Evolutionary conservation across 2,888 invertebrate species (phyloP).

Genomic region (Synergus umbraculus): DNA sequence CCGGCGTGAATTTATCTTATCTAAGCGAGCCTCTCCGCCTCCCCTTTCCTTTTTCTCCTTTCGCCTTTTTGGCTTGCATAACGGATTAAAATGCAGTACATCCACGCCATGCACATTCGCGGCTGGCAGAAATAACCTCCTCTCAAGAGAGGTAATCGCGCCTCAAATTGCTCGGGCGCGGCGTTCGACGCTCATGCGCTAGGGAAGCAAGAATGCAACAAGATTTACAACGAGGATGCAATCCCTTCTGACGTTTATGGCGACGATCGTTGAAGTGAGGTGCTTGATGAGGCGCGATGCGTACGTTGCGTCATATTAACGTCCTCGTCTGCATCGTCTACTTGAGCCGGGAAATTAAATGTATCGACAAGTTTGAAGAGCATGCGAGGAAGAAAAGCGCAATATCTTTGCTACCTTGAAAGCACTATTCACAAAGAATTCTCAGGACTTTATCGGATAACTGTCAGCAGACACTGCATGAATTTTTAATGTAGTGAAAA

Average conservation of each 20-base stretch:
- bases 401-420: neutral
- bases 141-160: constrained; percentile 31
- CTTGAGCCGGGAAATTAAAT: neutral
- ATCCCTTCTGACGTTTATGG: constrained; percentile 68
- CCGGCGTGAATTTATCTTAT: constrained; percentile 51
- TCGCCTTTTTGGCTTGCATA: constrained; percentile 41
- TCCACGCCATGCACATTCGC: constrained; percentile 38
- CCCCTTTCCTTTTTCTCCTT: constrained; percentile 1
- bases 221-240: constrained; percentile 65
- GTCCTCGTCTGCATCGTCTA: neutral
- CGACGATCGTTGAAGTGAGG: constrained; percentile 30
- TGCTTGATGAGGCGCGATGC: constrained; percentile 48
- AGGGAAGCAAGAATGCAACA: constrained; percentile 27
- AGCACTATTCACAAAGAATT: neutral
- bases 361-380: neutral
- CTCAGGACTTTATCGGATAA: neutral
- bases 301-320: constrained; percentile 42
- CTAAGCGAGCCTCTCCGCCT: constrained; percentile 34
- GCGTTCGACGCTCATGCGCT: constrained; percentile 27
- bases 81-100: constrained; percentile 50
- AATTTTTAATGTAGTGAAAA: neutral
- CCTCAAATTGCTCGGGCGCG: constrained; percentile 47
- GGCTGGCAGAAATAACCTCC: constrained; percentile 18
- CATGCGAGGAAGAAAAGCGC: neutral
- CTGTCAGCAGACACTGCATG: neutral